These are phyloP conservation scores for Eclectus roratus DNA, from an alignment of 2,113 vertebrate species.

Conservation along the genomic window DNA sequence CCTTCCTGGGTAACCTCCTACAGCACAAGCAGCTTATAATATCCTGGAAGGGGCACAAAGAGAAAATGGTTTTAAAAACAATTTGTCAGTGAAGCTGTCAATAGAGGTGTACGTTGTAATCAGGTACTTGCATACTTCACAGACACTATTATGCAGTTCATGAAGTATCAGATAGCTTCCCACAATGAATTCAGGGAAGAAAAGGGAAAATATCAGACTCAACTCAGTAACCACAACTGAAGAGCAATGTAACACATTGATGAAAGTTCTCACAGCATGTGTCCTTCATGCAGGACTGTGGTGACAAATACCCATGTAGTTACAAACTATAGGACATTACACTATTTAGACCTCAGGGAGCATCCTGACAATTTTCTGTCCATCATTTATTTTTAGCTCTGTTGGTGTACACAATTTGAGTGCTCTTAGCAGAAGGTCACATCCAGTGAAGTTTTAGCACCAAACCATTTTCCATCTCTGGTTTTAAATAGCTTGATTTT, in stretches of 20 bases:
- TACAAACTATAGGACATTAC: conserved; percentile 30
- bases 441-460: conserved; percentile 25
- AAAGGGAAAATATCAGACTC: background rate
- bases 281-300: conserved; percentile 44
- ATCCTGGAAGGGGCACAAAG: background rate
- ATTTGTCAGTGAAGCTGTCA: conserved; percentile 34
- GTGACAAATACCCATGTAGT: conserved; percentile 55
- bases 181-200: conserved; percentile 17
- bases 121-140: conserved; percentile 42
- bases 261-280: conserved; percentile 49
- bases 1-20: background rate
- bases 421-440: conserved; percentile 57
- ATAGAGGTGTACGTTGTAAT: background rate
- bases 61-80: conserved; percentile 33
- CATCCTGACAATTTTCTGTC: conserved; percentile 55
- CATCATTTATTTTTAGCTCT: conserved; percentile 56
- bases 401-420: background rate
- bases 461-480: background rate
- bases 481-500: conserved; percentile 34
- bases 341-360: conserved; percentile 41
- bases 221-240: background rate
- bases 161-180: conserved; percentile 26
- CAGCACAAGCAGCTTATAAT: background rate
- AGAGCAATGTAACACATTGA: conserved; percentile 33
- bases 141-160: background rate